Base-by-base conservation (phyloP, 2,888 invertebrate species). In the Ichneumon xanthorius region DNA sequence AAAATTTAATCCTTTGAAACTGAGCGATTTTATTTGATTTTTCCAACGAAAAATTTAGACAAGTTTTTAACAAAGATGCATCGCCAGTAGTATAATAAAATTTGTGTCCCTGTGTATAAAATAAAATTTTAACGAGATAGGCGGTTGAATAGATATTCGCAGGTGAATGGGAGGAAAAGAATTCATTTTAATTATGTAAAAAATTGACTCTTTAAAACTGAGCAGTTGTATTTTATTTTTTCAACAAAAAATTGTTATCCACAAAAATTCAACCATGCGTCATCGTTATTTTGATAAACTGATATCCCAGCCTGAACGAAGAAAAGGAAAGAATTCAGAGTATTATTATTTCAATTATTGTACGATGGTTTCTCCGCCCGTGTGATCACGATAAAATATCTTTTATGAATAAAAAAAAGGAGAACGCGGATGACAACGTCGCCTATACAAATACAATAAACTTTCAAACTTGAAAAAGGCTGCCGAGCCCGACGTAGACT, bases 391-490 rank as follows among this genome's bases (percentile, higher is more conserved):
- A 40, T 67, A 40, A 61, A 61, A 26, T 30, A 61, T 22, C 16
- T 71, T 76, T 19, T 65, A 77, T 55, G 63, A 77, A 82, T 82
- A 58, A 71, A 63, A 77, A 81, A 78, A 81, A 84, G 19, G 53
- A 84, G 81, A 48, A 81, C 68, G 55, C 11, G 65, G 53, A 77
- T 78, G 81, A 77, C 68, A 63, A 53, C 40, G 65, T 73, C 19
- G 37, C 26, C 48, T 53, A 40, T 55, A 40, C 71, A 61, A 63
- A 71, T 63, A 81, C 19, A 81, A 78, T 55, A 61, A 81, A 85
- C 85, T 85, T 85, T 85, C 85, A 85, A 81, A 78, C 78, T 75
- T 78, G 78, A 78, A 78, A 77, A 63, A 63, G 61, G 78, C 53
- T 50, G 19, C 63, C 58, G 55, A 45, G 58, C 30, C 68, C 61